phyloP scores from a whole-genome alignment of 2,888 invertebrate species.

The Margaritifera margaritifera region DNA sequence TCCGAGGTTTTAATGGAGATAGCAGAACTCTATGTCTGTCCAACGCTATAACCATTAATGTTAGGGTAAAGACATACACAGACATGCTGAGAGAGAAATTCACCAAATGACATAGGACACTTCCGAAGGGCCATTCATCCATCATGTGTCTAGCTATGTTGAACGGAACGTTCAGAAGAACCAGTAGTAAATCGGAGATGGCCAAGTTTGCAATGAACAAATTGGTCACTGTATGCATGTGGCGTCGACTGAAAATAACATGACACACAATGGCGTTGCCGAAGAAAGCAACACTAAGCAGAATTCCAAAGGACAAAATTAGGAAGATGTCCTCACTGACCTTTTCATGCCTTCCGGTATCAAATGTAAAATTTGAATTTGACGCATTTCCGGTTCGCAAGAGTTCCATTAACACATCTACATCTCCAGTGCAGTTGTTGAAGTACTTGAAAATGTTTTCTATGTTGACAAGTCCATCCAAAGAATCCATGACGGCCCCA shows the following conservation, averaged over 20 bases:
- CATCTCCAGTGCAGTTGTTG: neutral
- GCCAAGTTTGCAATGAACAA: conserved; percentile 55
- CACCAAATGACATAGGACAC: conserved; percentile 71
- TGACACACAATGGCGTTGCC: conserved; percentile 19
- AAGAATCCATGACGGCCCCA: neutral
- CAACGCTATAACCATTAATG: conserved; percentile 73
- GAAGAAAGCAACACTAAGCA: conserved; percentile 15
- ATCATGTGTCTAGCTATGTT: conserved; percentile 71
- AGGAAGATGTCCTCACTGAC: conserved; percentile 14
- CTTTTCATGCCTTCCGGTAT: conserved; percentile 13
- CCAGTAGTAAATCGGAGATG: conserved; percentile 62
- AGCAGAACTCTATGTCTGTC: conserved; percentile 73
- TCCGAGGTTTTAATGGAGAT: conserved; percentile 71
- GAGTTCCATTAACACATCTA: neutral
- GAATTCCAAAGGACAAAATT: conserved; percentile 13
- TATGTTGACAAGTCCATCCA: neutral
- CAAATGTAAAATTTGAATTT: conserved; percentile 15
- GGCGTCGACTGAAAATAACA: conserved; percentile 16
- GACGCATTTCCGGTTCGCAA: neutral
- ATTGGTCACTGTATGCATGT: conserved; percentile 26
- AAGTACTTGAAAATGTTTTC: neutral
- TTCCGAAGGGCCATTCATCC: conserved; percentile 74
- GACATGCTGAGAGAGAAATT: conserved; percentile 73
- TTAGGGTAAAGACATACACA: conserved; percentile 74
- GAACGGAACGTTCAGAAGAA: conserved; percentile 73